Percentiles rank a stretch among this genome's conserved stretches.
phyloP scores from a whole-genome alignment of 2,797 vertebrate species.

The Neosilurus mollespiculum region DNA sequence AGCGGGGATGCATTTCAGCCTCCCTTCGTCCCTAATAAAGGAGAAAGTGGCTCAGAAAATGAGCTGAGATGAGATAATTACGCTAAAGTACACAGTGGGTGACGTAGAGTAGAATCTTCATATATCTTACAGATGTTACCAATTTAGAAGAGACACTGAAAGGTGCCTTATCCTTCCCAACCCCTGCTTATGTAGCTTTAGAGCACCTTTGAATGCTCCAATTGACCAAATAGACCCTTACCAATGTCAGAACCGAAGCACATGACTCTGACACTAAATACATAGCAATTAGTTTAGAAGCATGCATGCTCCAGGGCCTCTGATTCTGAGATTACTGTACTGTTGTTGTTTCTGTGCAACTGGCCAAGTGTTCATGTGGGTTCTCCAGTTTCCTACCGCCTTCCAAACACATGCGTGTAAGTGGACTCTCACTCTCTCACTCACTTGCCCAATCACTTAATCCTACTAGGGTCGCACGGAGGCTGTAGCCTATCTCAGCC shows the following conservation, averaged over 20 bases:
- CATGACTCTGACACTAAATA: neutral
- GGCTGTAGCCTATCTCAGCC: no score
- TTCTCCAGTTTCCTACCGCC: neutral
- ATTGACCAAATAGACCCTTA: neutral
- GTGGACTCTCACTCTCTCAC: neutral
- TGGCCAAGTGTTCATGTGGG: neutral
- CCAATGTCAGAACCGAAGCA: no score
- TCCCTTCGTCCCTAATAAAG: no score
- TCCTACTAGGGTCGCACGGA: no score
- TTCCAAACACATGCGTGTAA: neutral
- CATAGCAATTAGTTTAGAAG: neutral
- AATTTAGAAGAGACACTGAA: neutral
- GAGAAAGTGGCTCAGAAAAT: no score
- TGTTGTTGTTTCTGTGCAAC: neutral
- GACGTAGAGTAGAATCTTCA: neutral
- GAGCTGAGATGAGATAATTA: neutral
- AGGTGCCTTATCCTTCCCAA: neutral
- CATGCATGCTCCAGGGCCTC: neutral
- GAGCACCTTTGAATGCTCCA: neutral
- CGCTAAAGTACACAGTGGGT: neutral
- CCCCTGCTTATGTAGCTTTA: neutral
- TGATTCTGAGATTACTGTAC: neutral
- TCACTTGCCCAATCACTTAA: no score
- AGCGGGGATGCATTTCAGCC: no score
- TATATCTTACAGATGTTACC: no score